Percentiles rank a stretch among this genome's conserved stretches.
Conservation (phyloP, 2,888 invertebrate genomes). For the Lottia scabra region DNA sequence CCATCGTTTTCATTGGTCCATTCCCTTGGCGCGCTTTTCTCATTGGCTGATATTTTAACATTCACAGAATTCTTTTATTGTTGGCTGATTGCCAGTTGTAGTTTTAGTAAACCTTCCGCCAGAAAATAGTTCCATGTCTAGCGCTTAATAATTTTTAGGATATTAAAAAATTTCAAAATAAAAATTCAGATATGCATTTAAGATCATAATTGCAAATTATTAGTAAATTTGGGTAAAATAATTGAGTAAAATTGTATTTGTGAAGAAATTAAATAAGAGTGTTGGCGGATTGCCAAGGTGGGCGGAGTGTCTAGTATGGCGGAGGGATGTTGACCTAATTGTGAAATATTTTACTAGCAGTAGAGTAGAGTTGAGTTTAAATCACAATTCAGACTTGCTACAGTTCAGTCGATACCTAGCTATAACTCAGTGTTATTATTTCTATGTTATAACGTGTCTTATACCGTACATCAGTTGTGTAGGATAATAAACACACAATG, state of each 20-base stretch:
- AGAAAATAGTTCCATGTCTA: slow-evolving; percentile 30
- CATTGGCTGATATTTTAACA: background rate
- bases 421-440: no score
- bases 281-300: slow-evolving; percentile 44
- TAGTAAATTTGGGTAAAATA: background rate
- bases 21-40: background rate
- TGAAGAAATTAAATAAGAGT: background rate
- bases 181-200: background rate
- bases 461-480: no score
- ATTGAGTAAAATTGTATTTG: background rate
- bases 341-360: no score
- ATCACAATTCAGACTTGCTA: no score
- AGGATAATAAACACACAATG: no score
- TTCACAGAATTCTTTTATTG: slow-evolving; percentile 14
- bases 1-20: background rate
- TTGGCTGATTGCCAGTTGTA: background rate
- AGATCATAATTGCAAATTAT: background rate
- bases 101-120: background rate
- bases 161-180: background rate
- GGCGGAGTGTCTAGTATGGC: slow-evolving; percentile 25
- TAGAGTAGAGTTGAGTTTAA: no score
- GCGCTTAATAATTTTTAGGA: background rate
- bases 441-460: no score
- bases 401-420: no score
- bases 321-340: slow-evolving; percentile 39